Base-by-base conservation (phyloP, 1,140 invertebrate species). In the Himalopsyche phryganea region DNA sequence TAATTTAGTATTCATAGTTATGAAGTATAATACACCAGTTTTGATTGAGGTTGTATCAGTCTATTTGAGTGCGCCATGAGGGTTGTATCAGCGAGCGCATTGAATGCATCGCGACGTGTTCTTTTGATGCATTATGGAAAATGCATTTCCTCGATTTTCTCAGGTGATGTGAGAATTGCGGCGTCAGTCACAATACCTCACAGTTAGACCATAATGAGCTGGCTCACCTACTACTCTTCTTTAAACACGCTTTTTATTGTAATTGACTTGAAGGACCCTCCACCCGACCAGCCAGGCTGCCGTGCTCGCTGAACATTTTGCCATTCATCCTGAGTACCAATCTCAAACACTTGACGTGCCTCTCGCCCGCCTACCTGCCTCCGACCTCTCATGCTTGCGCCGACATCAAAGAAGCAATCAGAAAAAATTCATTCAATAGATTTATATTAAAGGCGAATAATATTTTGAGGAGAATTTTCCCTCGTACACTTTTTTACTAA, bases 391-490 rank as follows among this genome's bases (percentile, higher is more conserved):
- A 11, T 40, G 38, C n/a, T 11, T 38, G 18, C 18, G n/a, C 52
- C 35, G 45, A 56, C 54, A 56, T 56, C 54, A 56, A 56, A 56
- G 54, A 40, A 38, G 32, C 51, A 11, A 28, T 53, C 14, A 23
- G 52, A 38, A 55, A 15, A 44, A 55, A 49, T 42, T 49, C 54
- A 48, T 18, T 56, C 45, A 56, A 56, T 49, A 56, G 45, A 56
- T 49, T 56, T 48, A 49, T 46, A 49, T 49, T 40, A 42, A 44
- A 55, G 40, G 41, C 17, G 38, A 55, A 44, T 32, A 44, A 15
- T 15, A n/a, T 45, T 40, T 45, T 53, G 35, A 49, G 48, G 10
- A 48, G 35, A 14, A 56, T 33, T 28, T 56, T 17, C 45, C 20
- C 7, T 11, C n/a, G 11, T 11, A 40, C 38, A 11, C 18, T 45